These are phyloP conservation scores for Zaprionus capensis DNA, from an alignment of 1,140 invertebrate genomes.

Conservation along the genomic window DNA sequence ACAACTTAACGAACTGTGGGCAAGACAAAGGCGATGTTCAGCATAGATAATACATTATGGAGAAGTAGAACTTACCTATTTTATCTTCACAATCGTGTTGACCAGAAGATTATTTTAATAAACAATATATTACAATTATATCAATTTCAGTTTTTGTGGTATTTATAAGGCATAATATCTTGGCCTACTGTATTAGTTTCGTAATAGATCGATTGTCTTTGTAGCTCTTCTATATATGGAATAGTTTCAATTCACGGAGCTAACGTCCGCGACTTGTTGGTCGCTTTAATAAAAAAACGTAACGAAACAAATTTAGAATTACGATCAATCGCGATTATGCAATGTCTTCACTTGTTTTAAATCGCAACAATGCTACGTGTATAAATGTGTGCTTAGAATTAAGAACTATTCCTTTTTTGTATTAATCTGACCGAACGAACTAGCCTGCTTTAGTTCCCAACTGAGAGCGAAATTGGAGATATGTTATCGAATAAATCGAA, in stretches of 20 bases:
- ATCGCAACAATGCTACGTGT: slow-evolving; percentile 15
- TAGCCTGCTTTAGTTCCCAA: slow-evolving; percentile 16
- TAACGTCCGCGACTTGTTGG: too few species aligned
- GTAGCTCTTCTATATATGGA: too few species aligned
- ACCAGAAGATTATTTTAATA: slow-evolving; percentile 28
- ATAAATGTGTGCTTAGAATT: slow-evolving; percentile 33
- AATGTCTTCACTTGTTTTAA: slow-evolving; percentile 20
- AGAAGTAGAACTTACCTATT: slow-evolving; percentile 41
- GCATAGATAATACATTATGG: background rate
- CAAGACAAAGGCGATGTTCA: background rate
- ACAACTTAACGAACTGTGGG: slow-evolving; percentile 22
- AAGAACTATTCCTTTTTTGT: slow-evolving; percentile 30
- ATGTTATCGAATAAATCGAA: slow-evolving; percentile 8
- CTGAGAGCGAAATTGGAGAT: background rate
- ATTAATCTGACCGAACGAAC: slow-evolving; percentile 21
- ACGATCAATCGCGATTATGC: slow-evolving; percentile 32
- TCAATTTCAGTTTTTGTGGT: slow-evolving; percentile 29
- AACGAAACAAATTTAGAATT: slow-evolving; percentile 23
- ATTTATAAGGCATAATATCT: slow-evolving; percentile 22
- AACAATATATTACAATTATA: slow-evolving; percentile 49
- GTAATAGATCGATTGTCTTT: too few species aligned
- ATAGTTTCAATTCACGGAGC: too few species aligned
- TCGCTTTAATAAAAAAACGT: slow-evolving; percentile 1
- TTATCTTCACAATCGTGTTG: slow-evolving; percentile 30
- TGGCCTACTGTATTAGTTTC: slow-evolving; percentile 14